Base-by-base conservation (phyloP, 2,797 vertebrate genomes). In the Lutjanus campechanus region DNA sequence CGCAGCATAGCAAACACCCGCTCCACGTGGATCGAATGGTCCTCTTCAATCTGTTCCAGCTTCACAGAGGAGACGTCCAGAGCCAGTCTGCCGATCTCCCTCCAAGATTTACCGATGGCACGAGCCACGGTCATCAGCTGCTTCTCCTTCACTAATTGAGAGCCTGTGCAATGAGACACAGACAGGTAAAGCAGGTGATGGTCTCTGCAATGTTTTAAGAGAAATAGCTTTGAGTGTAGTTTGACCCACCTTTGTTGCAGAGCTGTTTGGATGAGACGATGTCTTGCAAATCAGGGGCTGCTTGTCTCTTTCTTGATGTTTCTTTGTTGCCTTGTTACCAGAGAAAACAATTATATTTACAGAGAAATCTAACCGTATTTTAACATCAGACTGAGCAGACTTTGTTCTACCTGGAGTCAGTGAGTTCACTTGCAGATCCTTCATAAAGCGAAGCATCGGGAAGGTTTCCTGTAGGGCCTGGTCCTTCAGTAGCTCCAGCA, bases 41-140 rank as follows among this genome's bases (percentile, higher is more conserved):
- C 93, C 65, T 89, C 95, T 71, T 92, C 91, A 10, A 96, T 91
- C 81, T 96, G 94, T 65, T 96, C 94, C 88, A 96, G 87, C 44
- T 67, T 92, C 7, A 91, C 85, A 29, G 76, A 81, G 8, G 78
- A 6, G 77, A 96, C 74, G 6, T 78, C 84, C 64, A 96, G 89
- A 36, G 88, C 92, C 81, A 84, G 17, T 58, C 86, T 87, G 68
- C 94, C 95, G 2, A 96, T 92, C 77, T 94, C 87, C 83, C 44
- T 94, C 96, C 95, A 96, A 19, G 82, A 80, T 47, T 0, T 83
- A 4, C 95, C 94, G 1, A 96, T 75, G 1, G 4, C n/a, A 17
- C 83, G 64, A 11, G 95, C 93, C 70, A 95, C 90, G 0, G 0
- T 53, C 95, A 96, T 95, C 86, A 96, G 89, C 92, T 96, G 93